A percentile compares a stretch with the other conserved stretches of the same genome.
Conservation (phyloP, 2,888 invertebrate species). For the Bunonema sp. region DNA sequence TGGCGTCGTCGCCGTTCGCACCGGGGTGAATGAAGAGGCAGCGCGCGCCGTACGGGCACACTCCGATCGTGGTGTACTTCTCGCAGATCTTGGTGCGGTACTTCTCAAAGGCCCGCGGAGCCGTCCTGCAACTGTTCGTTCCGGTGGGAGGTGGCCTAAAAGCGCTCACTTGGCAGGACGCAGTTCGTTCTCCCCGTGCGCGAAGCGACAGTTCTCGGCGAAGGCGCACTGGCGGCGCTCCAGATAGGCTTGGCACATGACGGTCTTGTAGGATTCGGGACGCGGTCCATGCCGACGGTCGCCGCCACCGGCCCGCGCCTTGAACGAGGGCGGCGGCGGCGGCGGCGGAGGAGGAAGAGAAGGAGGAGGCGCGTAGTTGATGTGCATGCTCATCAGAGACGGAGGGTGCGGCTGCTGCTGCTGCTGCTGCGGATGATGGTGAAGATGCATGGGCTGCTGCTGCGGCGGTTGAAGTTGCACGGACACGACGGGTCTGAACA, state of each 20-base stretch:
- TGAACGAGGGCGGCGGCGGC: no score
- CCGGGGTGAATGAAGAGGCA: slow-evolving; percentile 40
- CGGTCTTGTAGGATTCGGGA: slow-evolving; percentile 42
- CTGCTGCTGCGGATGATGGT: no score
- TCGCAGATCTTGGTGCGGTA: slow-evolving; percentile 43
- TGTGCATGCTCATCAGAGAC: no score
- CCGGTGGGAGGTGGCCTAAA: no score
- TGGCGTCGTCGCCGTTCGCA: slow-evolving; percentile 11
- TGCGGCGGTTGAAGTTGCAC: no score
- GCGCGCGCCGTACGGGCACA: slow-evolving; percentile 38
- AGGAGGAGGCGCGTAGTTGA: no score
- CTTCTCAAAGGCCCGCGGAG: slow-evolving; percentile 26
- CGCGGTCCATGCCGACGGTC: no score
- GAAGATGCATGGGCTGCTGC: no score
- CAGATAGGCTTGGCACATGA: slow-evolving; percentile 41
- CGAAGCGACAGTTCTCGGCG: slow-evolving; percentile 36
- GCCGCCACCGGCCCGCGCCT: no score
- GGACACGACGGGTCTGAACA: no score
- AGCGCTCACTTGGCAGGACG: slow-evolving; percentile 21
- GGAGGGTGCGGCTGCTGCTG: no score
- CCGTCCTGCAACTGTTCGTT: slow-evolving; percentile 9
- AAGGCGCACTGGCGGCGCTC: slow-evolving; percentile 29
- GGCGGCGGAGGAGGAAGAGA: no score
- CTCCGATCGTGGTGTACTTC: slow-evolving; percentile 39
- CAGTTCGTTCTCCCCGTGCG: slow-evolving; percentile 35